phyloP scores from a whole-genome alignment of 2,888 invertebrate genomes.

The Xestia sexstrigata region DNA sequence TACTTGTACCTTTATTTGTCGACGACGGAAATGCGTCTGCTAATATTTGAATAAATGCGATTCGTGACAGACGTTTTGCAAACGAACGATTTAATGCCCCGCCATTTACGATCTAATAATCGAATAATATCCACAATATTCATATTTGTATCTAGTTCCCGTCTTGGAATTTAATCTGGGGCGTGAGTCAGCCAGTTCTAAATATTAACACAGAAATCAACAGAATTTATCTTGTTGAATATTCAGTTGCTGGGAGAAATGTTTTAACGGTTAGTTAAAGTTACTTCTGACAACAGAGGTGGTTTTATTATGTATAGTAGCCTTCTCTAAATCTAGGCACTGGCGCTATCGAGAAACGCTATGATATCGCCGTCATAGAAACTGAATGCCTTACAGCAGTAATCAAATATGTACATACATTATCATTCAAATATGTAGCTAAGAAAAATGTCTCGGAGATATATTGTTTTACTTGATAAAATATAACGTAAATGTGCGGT shows the following conservation, averaged over 20 bases:
- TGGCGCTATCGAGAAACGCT: background rate
- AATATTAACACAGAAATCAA: conserved; percentile 62
- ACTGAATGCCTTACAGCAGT: conserved; percentile 3
- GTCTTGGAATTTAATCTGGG: conserved; percentile 38
- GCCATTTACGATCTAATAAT: conserved; percentile 35
- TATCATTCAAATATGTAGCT: conserved; percentile 18
- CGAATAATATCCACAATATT: conserved; percentile 17
- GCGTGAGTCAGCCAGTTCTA: conserved; percentile 32
- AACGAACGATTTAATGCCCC: conserved; percentile 15
- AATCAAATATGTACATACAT: conserved; percentile 35
- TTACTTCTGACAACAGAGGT: conserved; percentile 14
- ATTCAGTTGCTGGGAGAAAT: conserved; percentile 37
- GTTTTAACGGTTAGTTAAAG: conserved; percentile 25
- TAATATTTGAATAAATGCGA: conserved; percentile 37
- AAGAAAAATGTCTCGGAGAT: conserved; percentile 2
- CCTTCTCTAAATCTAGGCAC: background rate
- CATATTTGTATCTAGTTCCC: conserved; percentile 42
- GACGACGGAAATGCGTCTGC: conserved; percentile 44
- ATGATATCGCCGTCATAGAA: conserved; percentile 9
- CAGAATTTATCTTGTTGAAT: conserved; percentile 43
- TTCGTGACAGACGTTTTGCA: conserved; percentile 11
- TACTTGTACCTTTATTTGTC: conserved; percentile 54
- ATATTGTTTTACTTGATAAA: conserved; percentile 17
- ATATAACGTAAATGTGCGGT: background rate
- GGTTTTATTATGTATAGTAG: conserved; percentile 4